Evolutionary conservation across 2,113 vertebrate species (phyloP).

Genomic region (Scytalopus superciliaris): DNA sequence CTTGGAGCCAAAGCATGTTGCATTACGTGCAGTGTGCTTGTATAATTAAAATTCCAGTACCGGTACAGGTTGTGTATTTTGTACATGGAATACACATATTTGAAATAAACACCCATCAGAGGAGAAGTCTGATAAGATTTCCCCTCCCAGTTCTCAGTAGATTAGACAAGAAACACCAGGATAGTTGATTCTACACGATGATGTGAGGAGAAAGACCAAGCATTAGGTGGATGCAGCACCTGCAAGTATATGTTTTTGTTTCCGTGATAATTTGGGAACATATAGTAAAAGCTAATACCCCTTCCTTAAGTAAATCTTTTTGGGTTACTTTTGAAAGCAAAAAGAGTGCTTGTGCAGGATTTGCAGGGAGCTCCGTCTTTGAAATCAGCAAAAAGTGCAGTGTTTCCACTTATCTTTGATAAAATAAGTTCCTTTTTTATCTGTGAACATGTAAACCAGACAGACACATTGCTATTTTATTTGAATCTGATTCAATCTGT

Average conservation of each 20-base stretch:
- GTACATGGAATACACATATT: neutral
- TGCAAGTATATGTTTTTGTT: neutral
- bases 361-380: neutral
- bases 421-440: neutral
- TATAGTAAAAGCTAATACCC: neutral
- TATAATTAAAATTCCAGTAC: neutral
- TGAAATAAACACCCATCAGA: neutral
- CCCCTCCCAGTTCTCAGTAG: neutral
- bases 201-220: neutral
- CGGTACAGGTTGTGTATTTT: neutral
- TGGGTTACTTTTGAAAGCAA: neutral
- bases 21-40: neutral
- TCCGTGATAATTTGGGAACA: neutral
- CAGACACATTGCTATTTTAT: neutral
- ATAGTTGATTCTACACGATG: accelerated
- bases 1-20: neutral
- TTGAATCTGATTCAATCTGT: neutral
- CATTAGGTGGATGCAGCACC: too few relatives aligned
- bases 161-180: neutral
- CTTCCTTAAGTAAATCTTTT: neutral
- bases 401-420: neutral
- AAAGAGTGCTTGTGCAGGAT: neutral
- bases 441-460: neutral
- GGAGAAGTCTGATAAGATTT: neutral
- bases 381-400: neutral